These are phyloP conservation scores for Pseudochirops cupreus DNA, from an alignment of 2,797 vertebrate genomes.

Conservation along the genomic window DNA sequence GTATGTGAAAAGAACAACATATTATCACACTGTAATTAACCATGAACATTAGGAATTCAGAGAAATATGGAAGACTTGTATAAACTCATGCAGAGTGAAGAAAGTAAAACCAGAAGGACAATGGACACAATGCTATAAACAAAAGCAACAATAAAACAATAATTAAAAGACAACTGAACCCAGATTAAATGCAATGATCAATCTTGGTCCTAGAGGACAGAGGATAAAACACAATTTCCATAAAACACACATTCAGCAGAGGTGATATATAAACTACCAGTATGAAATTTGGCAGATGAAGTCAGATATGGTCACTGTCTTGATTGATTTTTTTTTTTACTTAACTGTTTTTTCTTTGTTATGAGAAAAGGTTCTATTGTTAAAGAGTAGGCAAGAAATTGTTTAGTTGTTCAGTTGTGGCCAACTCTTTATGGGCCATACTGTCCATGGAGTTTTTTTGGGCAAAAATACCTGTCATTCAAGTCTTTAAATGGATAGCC, in stretches of 20 bases:
- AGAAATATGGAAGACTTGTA: neutral
- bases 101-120: neutral
- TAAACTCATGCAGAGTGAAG: no score
- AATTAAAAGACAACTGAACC: neutral
- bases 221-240: neutral
- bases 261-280: neutral
- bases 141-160: neutral
- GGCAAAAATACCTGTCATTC: constrained; percentile 61
- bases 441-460: neutral
- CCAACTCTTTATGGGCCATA: neutral
- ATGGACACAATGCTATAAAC: neutral
- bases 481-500: constrained; percentile 84
- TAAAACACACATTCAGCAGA: neutral
- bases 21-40: neutral
- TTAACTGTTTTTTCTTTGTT: neutral
- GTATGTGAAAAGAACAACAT: neutral
- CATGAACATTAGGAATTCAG: neutral
- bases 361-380: neutral
- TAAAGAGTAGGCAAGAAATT: neutral
- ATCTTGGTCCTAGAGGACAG: neutral
- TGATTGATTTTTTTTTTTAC: neutral
- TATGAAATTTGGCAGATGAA: neutral
- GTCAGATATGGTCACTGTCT: neutral
- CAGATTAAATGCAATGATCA: neutral
- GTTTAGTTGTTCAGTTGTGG: neutral